phyloP scores from a whole-genome alignment of 1,140 invertebrate genomes.

The Drosophila quadrilineata region DNA sequence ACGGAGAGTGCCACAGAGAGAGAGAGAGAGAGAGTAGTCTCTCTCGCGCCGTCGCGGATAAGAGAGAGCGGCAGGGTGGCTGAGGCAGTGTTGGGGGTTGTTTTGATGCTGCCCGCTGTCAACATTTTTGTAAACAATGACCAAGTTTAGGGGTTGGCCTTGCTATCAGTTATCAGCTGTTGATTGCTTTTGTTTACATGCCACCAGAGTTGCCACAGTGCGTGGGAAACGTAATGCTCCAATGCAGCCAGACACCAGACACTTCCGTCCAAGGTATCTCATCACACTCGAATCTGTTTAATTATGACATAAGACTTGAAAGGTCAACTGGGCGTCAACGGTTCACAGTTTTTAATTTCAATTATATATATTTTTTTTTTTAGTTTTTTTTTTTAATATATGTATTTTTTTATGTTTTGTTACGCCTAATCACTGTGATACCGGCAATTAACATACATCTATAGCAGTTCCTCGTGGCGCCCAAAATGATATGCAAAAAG shows the following conservation, averaged over 20 bases:
- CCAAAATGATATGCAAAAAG: slow-evolving; percentile 38
- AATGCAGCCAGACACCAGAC: too few species aligned
- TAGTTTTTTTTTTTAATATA: too few species aligned
- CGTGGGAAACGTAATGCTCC: slow-evolving; percentile 41
- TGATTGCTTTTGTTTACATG: slow-evolving; percentile 54
- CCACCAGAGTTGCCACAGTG: slow-evolving; percentile 50
- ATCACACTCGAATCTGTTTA: slow-evolving; percentile 45
- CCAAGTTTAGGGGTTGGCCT: slow-evolving; percentile 44
- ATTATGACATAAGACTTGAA: slow-evolving; percentile 50
- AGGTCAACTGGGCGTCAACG: slow-evolving; percentile 52
- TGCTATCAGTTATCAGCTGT: slow-evolving; percentile 52
- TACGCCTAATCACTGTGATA: slow-evolving; percentile 39
- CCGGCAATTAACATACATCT: slow-evolving; percentile 51
- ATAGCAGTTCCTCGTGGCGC: slow-evolving; percentile 53
- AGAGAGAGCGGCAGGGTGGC: too few species aligned
- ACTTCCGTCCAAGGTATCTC: slow-evolving; percentile 35
- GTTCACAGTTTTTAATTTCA: too few species aligned
- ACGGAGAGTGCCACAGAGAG: not conserved
- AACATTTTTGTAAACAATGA: slow-evolving; percentile 78
- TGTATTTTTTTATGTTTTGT: slow-evolving; percentile 36
- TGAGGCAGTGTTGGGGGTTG: slow-evolving; percentile 9
- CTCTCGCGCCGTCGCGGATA: too few species aligned
- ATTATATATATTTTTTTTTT: too few species aligned
- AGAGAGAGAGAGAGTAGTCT: not conserved
- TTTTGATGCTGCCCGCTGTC: not conserved